phyloP scores from a whole-genome alignment of 2,797 vertebrate species.

The Atherinosoma microstoma region DNA sequence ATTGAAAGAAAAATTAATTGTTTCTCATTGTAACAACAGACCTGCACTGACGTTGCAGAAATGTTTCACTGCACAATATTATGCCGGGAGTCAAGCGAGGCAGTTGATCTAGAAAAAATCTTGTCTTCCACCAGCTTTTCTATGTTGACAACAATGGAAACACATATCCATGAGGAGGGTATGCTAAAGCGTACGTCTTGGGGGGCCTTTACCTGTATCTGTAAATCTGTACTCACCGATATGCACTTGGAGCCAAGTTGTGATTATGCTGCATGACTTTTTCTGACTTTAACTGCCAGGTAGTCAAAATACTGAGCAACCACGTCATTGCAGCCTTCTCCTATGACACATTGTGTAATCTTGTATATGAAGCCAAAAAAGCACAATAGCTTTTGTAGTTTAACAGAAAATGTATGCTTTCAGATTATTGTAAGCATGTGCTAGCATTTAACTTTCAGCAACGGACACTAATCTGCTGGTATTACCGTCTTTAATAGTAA shows the following conservation, averaged over 20 bases:
- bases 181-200: slow-evolving; percentile 25
- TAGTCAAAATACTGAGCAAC: slow-evolving; percentile 32
- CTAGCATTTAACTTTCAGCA: slow-evolving; percentile 24
- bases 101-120: slow-evolving; percentile 24
- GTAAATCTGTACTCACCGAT: slow-evolving; percentile 62
- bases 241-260: slow-evolving; percentile 70
- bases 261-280: slow-evolving; percentile 63
- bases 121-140: slow-evolving; percentile 5
- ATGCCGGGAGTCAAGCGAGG: not conserved
- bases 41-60: slow-evolving; percentile 15
- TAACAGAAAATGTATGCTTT: slow-evolving; percentile 11
- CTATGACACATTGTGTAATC: slow-evolving; percentile 35
- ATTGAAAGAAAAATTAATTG: slow-evolving; percentile 16
- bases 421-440: slow-evolving; percentile 25
- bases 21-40: slow-evolving; percentile 10
- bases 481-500: slow-evolving; percentile 31
- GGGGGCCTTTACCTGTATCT: slow-evolving; percentile 48
- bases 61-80: slow-evolving; percentile 6
- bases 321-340: slow-evolving; percentile 23
- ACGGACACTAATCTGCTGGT: slow-evolving; percentile 14
- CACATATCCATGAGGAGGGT: slow-evolving; percentile 30
- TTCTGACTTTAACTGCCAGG: slow-evolving; percentile 46
- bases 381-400: slow-evolving; percentile 20
- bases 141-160: slow-evolving; percentile 10
- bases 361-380: slow-evolving; percentile 56